Percentiles rank a stretch among this genome's conserved stretches.
Evolutionary conservation across 2,797 vertebrate species (phyloP).

Genomic region (Hippoglossus hippoglossus): DNA sequence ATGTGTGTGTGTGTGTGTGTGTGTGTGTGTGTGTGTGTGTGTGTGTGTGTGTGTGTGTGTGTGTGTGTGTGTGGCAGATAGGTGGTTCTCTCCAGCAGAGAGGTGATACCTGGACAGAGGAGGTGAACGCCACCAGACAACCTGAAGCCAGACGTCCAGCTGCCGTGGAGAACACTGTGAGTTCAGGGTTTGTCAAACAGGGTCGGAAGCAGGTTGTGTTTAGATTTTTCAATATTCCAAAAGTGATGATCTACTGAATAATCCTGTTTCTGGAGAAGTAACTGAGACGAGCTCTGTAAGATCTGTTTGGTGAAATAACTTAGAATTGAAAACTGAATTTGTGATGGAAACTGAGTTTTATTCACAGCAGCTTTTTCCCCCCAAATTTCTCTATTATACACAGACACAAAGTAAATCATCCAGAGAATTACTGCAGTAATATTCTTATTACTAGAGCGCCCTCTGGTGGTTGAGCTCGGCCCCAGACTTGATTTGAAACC

Average conservation of each 20-base stretch:
- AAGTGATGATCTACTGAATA: background rate
- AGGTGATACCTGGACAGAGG: constrained; percentile 70
- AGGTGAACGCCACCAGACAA: constrained; percentile 74
- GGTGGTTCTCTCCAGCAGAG: constrained; percentile 73
- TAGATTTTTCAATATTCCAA: background rate
- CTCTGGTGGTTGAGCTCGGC: constrained; percentile 55
- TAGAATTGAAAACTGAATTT: background rate
- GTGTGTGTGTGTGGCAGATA: constrained; percentile 59
- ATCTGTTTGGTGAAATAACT: background rate
- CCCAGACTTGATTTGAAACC: constrained; percentile 7
- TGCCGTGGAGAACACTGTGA: constrained; percentile 58
- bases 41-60: background rate
- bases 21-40: background rate
- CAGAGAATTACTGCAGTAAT: background rate
- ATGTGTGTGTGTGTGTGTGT: constrained; percentile 12
- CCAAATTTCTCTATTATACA: background rate
- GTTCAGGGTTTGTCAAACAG: constrained; percentile 29
- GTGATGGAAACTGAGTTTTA: background rate
- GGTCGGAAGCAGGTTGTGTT: background rate
- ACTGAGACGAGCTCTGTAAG: background rate
- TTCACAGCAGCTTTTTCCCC: background rate
- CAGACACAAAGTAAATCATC: background rate
- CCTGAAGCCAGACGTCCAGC: constrained; percentile 14
- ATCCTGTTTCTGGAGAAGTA: background rate
- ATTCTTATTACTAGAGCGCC: constrained; percentile 46